Evolutionary conservation across 1,140 invertebrate genomes (phyloP).

Genomic region (Drosophila gunungcola): DNA sequence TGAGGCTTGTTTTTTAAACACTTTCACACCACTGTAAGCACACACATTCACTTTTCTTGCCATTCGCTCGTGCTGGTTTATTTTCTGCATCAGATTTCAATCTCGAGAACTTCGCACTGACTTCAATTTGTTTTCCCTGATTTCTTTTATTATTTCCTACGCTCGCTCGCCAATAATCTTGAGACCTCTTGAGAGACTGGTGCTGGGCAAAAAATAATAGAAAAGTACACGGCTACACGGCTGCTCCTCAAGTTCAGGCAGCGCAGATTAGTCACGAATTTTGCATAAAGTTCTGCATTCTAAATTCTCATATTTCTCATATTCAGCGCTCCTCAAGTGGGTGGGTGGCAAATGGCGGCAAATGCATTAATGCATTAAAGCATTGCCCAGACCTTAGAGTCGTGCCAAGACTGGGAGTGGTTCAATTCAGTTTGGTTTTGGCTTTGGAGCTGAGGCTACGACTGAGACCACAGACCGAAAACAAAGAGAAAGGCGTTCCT

Average conservation of each 20-base stretch:
- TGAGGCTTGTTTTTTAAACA: constrained; percentile 10
- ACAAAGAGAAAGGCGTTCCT: constrained; percentile 77
- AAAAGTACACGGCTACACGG: constrained; percentile 3
- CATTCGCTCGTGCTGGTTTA: constrained; percentile 14
- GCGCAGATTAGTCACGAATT: constrained; percentile 72
- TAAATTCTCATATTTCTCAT: constrained; percentile 65
- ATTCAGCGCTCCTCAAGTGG: constrained; percentile 37
- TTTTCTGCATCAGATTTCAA: constrained; percentile 39
- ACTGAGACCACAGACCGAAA: constrained; percentile 6
- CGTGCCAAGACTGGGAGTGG: constrained; percentile 76
- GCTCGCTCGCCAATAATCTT: constrained; percentile 44
- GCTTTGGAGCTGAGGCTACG: constrained; percentile 11
- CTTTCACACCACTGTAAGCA: constrained; percentile 37
- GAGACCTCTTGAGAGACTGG: constrained; percentile 27
- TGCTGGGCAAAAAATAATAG: constrained; percentile 9
- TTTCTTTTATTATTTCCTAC: constrained; percentile 50
- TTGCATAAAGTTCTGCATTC: constrained; percentile 62
- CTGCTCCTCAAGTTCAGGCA: constrained; percentile 19
- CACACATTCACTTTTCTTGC: constrained; percentile 44
- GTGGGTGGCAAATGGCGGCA: constrained; percentile 38
- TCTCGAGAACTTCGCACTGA: constrained; percentile 30
- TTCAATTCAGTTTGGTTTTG: constrained; percentile 24
- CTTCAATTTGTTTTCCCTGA: constrained; percentile 45
- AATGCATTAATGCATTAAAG: constrained; percentile 65
- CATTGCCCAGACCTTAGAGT: constrained; percentile 62